Evolutionary conservation across 2,888 invertebrate genomes (phyloP).

Genomic region (Agrochola lota): DNA sequence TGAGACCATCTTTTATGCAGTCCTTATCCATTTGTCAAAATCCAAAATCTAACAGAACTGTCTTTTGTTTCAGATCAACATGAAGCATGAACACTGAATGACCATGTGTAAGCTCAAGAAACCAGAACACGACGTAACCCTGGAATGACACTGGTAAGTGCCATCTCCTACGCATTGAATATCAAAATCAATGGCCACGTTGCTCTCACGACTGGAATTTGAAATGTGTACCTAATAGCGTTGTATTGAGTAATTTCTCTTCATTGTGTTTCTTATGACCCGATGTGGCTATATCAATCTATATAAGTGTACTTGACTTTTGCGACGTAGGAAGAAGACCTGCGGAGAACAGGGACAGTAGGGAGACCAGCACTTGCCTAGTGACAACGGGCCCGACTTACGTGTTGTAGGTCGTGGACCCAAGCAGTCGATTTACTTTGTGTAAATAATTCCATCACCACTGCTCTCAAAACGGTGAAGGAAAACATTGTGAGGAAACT

Average conservation of each 20-base stretch:
- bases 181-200: conserved; percentile 5
- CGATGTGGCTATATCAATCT: no score
- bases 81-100: conserved; percentile 59
- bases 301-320: background rate
- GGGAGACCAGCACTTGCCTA: no score
- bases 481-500: no score
- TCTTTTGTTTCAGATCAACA: conserved; percentile 81
- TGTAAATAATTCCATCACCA: no score
- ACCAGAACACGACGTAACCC: conserved; percentile 38
- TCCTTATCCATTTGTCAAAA: background rate
- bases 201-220: conserved; percentile 21
- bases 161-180: conserved; percentile 8
- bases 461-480: no score
- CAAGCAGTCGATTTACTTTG: no score
- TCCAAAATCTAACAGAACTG: conserved; percentile 1
- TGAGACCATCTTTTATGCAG: background rate
- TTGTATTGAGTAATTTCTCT: conserved; percentile 3
- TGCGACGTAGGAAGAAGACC: background rate
- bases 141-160: conserved; percentile 65
- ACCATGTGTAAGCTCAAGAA: conserved; percentile 75
- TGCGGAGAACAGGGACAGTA: no score
- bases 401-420: no score
- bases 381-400: no score
- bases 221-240: conserved; percentile 2
- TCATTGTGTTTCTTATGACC: background rate